phyloP scores from a whole-genome alignment of 2,888 invertebrate species.

The Caenorhabditis drosophilae region DNA sequence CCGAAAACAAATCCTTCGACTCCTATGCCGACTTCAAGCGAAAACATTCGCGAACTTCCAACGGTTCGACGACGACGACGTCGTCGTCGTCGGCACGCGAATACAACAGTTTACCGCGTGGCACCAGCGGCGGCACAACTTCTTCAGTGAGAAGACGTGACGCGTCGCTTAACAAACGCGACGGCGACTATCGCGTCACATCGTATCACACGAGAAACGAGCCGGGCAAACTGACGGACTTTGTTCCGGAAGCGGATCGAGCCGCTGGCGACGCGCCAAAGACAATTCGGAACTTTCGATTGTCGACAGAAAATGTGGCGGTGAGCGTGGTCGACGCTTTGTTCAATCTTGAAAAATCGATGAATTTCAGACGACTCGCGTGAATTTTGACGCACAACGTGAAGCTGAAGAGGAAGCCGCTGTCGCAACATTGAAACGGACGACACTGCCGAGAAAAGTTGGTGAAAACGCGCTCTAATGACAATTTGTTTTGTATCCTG shows the following conservation, averaged over 20 bases:
- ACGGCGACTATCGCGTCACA: constrained; percentile 26
- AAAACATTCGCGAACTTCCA: constrained; percentile 33
- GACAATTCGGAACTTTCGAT: constrained; percentile 45
- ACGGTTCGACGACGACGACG: constrained; percentile 22
- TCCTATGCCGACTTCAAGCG: constrained; percentile 51
- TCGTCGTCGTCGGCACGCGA: constrained; percentile 40
- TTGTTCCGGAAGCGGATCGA: constrained; percentile 62
- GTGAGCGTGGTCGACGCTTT: no score
- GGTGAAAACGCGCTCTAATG: no score
- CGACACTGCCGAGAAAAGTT: constrained; percentile 36
- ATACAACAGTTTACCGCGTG: constrained; percentile 48
- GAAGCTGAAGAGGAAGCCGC: constrained; percentile 29
- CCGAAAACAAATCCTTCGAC: constrained; percentile 33
- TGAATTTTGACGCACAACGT: constrained; percentile 25
- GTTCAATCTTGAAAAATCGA: no score
- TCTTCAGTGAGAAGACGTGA: constrained; percentile 12
- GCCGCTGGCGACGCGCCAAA: constrained; percentile 24
- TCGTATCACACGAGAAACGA: background rate
- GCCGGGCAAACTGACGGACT: constrained; percentile 54
- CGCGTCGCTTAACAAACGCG: constrained; percentile 24
- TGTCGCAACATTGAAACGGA: constrained; percentile 27
- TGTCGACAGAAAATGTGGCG: constrained; percentile 14
- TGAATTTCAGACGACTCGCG: constrained; percentile 20
- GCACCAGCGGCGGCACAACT: background rate
- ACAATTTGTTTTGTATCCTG: no score